Conservation (phyloP, 2,888 invertebrate species). For the Hypercompe scribonia region DNA sequence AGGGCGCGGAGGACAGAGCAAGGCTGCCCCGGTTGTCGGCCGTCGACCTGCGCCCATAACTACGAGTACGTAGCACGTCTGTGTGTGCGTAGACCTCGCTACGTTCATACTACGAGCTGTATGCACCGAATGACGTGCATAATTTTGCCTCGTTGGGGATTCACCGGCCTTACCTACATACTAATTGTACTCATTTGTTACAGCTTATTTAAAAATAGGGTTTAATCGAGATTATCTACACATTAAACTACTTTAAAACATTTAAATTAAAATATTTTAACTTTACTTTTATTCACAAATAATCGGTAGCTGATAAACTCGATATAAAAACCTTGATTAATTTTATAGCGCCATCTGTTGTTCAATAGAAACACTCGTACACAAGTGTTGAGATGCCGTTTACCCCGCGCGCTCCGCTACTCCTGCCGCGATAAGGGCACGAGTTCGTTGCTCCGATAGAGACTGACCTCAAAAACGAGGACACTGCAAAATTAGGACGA, state of each 20-base stretch:
- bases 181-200: conserved; percentile 38
- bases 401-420: conserved; percentile 64
- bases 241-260: not conserved
- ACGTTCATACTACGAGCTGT: conserved; percentile 64
- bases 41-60: conserved; percentile 78
- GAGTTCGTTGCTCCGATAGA: conserved; percentile 86
- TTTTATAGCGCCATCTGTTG: conserved; percentile 73
- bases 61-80: conserved; percentile 59
- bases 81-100: conserved; percentile 62
- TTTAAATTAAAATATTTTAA: not conserved
- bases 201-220: conserved; percentile 30
- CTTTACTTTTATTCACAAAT: not conserved
- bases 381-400: conserved; percentile 52
- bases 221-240: conserved; percentile 1
- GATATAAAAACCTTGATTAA: not conserved
- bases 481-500: conserved; percentile 88
- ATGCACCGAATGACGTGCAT: conserved; percentile 47
- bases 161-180: conserved; percentile 62
- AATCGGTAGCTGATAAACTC: not conserved
- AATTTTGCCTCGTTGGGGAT: conserved; percentile 57
- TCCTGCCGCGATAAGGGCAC: conserved; percentile 84
- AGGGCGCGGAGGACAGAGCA: conserved; percentile 86
- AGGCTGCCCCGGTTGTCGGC: conserved; percentile 85
- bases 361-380: conserved; percentile 63
- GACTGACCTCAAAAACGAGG: conserved; percentile 91